These are phyloP conservation scores for Sebastes taczanowskii DNA, from an alignment of 2,797 vertebrate species.

Conservation along the genomic window DNA sequence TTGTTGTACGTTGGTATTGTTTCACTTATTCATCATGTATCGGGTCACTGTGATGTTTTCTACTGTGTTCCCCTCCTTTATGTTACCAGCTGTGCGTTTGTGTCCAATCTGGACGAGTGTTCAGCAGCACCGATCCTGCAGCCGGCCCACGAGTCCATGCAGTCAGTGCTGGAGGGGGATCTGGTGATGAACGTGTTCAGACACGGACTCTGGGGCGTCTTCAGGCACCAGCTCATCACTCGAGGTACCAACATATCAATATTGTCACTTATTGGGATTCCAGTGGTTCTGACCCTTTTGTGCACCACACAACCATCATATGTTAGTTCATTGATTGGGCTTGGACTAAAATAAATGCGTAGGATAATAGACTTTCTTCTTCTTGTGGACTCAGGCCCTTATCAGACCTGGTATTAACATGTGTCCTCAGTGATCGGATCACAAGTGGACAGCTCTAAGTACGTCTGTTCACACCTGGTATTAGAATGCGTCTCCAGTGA, in stretches of 20 bases:
- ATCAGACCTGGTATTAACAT: too few species aligned
- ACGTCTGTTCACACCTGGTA: too few species aligned
- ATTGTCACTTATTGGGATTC: not conserved
- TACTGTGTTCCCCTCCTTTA: not conserved
- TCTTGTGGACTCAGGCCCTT: too few species aligned
- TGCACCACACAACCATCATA: not conserved
- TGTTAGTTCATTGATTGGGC: not conserved
- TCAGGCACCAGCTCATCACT: constrained; percentile 87
- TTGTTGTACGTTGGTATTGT: not conserved
- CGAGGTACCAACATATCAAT: constrained; percentile 71
- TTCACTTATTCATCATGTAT: not conserved
- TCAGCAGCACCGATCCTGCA: constrained; percentile 72
- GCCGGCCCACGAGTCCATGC: constrained; percentile 78
- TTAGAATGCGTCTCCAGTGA: too few species aligned
- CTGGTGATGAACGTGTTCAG: constrained; percentile 93
- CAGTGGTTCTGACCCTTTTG: too few species aligned
- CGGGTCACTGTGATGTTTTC: not conserved
- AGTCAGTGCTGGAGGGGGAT: constrained; percentile 79
- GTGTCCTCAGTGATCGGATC: too few species aligned
- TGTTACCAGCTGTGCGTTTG: constrained; percentile 87
- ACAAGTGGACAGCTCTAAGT: too few species aligned
- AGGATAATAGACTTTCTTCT: not conserved
- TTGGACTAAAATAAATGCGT: not conserved
- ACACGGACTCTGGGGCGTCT: constrained; percentile 92
- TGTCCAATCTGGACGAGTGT: constrained; percentile 86